phyloP scores from a whole-genome alignment of 1,140 invertebrate genomes.

The Papilio dardanus region DNA sequence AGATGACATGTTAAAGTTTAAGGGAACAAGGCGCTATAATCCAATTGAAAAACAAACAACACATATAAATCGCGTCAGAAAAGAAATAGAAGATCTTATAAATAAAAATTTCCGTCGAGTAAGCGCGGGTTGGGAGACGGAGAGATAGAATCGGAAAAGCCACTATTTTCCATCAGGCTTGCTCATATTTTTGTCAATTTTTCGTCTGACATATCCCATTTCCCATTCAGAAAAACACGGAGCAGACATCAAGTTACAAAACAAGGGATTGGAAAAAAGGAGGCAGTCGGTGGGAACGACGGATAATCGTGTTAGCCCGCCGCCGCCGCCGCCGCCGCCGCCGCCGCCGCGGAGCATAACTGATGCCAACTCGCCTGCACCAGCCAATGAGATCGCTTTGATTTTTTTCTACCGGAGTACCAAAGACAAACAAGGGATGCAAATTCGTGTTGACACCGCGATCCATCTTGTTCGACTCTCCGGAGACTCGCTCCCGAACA shows the following conservation, averaged over 20 bases:
- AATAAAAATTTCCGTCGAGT: constrained; percentile 71
- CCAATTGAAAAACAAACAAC: constrained; percentile 51
- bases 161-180: constrained; percentile 76
- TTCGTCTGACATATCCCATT: constrained; percentile 81
- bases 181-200: constrained; percentile 82
- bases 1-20: neutral
- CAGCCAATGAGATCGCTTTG: constrained; percentile 79
- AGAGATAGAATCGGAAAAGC: constrained; percentile 77
- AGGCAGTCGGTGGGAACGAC: constrained; percentile 75
- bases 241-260: constrained; percentile 78
- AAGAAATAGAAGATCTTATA: constrained; percentile 67
- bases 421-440: constrained; percentile 81
- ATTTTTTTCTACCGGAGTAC: constrained; percentile 71
- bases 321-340: constrained; percentile 70
- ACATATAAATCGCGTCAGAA: constrained; percentile 54
- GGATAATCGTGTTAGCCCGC: constrained; percentile 80
- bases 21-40: constrained; percentile 14
- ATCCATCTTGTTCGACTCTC: constrained; percentile 80
- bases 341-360: constrained; percentile 73
- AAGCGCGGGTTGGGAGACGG: constrained; percentile 59
- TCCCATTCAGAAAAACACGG: constrained; percentile 80
- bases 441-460: constrained; percentile 81
- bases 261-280: constrained; percentile 79
- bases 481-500: constrained; percentile 71
- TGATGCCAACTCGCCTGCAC: constrained; percentile 71